Percentiles rank a stretch among this genome's conserved stretches.
Evolutionary conservation across 37 sponge, comb jelly and placozoan genomes (phyloP).

Genomic region (Geodia barretti): DNA sequence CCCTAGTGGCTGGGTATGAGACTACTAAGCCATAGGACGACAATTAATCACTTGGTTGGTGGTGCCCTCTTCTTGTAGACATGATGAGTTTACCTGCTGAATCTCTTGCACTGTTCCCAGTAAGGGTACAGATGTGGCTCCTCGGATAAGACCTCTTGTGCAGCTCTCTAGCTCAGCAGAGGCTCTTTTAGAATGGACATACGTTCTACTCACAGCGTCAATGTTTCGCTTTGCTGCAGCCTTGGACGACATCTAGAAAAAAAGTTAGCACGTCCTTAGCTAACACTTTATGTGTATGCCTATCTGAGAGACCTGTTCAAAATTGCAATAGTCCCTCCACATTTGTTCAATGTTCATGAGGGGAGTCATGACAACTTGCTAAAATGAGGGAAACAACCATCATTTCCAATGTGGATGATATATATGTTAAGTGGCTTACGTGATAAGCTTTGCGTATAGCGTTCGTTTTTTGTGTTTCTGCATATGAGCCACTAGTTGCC

Average conservation of each 20-base stretch:
- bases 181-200: constrained; percentile 74
- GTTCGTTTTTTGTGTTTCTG: constrained; percentile 89
- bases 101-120: constrained; percentile 75
- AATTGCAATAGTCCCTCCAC: constrained; percentile 91
- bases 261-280: background rate
- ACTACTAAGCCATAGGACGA: too few species aligned
- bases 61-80: too few species aligned
- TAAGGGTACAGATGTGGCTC: constrained; percentile 78
- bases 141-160: constrained; percentile 64
- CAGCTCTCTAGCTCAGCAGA: constrained; percentile 77
- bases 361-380: constrained; percentile 73
- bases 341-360: constrained; percentile 77
- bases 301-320: constrained; percentile 54
- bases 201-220: constrained; percentile 66
- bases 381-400: background rate
- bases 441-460: constrained; percentile 85
- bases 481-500: constrained; percentile 73
- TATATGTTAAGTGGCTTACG: constrained; percentile 1
- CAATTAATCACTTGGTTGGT: too few species aligned
- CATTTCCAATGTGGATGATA: background rate
- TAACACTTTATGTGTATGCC: background rate
- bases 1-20: too few species aligned
- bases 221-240: constrained; percentile 70
- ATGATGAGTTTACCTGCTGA: constrained; percentile 86
- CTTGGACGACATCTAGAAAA: constrained; percentile 4